A percentile compares a stretch with the other conserved stretches of the same genome.
These are phyloP conservation scores for Ochlodes sylvanus DNA, from an alignment of 2,888 invertebrate genomes.

Conservation along the genomic window DNA sequence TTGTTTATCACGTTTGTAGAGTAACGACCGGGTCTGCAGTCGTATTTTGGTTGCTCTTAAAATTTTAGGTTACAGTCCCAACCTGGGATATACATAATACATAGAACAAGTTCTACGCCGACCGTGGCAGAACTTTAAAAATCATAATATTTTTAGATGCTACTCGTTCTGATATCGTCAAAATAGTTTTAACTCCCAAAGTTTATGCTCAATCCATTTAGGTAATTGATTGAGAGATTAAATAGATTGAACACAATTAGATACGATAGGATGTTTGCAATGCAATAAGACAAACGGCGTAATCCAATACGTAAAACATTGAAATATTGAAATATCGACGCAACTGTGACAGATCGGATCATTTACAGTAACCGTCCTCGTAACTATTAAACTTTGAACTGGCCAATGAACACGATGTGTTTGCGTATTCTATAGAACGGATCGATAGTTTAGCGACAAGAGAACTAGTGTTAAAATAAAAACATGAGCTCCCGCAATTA, in stretches of 20 bases:
- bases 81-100: constrained; percentile 18
- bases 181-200: background rate
- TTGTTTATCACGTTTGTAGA: constrained; percentile 50
- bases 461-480: constrained; percentile 30
- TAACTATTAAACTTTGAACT: constrained; percentile 44
- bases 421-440: constrained; percentile 10
- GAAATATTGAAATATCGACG: constrained; percentile 49
- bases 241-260: background rate
- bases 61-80: constrained; percentile 34
- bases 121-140: background rate
- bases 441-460: background rate
- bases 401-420: constrained; percentile 15
- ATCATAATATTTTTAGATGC: constrained; percentile 1
- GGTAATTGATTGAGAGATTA: background rate
- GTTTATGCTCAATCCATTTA: background rate
- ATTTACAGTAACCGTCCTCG: constrained; percentile 20
- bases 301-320: constrained; percentile 64
- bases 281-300: constrained; percentile 47
- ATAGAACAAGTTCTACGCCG: constrained; percentile 4
- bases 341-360: constrained; percentile 47
- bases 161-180: background rate
- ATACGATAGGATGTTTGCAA: constrained; percentile 13
- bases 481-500: constrained; percentile 70
- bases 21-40: constrained; percentile 48
- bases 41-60: constrained; percentile 41